Evolutionary conservation across 2,113 vertebrate genomes (phyloP), one percentile per base, ranked within the genome.

Genomic region (Apodemus speciosus): DNA sequence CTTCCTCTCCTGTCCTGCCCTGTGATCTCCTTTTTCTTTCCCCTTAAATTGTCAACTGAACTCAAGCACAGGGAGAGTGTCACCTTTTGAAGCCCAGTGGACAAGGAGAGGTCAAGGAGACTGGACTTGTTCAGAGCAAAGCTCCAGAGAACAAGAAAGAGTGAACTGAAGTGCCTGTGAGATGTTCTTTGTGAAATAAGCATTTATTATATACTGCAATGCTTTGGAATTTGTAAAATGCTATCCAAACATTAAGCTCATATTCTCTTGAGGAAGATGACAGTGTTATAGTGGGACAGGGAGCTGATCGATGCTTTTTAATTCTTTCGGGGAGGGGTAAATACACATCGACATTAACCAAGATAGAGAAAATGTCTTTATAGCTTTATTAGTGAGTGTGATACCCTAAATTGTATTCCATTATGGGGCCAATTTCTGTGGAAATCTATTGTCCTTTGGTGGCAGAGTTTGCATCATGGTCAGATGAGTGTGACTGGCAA

Each of bases 91-190:
- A 25, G 30, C n/a, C 9, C 56, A 62, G 66, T 15, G 38, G 49
- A 68, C 18, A 10, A 89, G 35, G 77, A 11, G 79, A 25, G 11
- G 79, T 58, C 32, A 4, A 56, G 46, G 80, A 92, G 66, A 4
- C 18, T 89, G 21, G 43, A 84, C 25, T 92, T 38, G 3, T 81
- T 53, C 79, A 91, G 62, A 75, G 15, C 40, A 87, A 51, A 87
- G 79, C 62, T 76, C 64, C 27, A 91, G 83, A 93, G 60, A 60
- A n/a, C 23, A 92, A n/a, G 30, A n/a, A 16, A 3, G 66, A 95
- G 66, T 62, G 18, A 66, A 71, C 60, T n/a, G 51, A 56, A 35
- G 43, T 49, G 13, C 25, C 49, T 76, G 43, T 71, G 86, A 73
- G 77, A 40, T 23, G 20, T 83, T 30, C 30, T 49, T 27, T 87